phyloP scores from a whole-genome alignment of 2,797 vertebrate genomes.

The Coluber constrictor region DNA sequence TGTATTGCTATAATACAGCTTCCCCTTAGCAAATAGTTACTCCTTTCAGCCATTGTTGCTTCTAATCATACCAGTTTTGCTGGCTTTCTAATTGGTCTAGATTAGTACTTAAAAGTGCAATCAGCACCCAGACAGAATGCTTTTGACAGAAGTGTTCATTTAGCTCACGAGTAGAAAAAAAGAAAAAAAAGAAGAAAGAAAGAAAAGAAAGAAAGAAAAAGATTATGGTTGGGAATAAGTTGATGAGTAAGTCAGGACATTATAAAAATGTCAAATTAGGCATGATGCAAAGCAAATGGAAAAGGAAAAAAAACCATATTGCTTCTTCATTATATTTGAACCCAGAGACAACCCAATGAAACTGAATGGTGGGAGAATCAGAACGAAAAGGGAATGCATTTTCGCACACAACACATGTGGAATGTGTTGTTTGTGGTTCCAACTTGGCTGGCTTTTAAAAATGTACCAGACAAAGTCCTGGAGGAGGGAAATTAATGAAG shows the following conservation, averaged over 20 bases:
- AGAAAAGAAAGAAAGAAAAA: neutral
- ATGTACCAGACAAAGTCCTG: neutral
- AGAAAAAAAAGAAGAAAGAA: neutral
- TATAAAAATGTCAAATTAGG: neutral
- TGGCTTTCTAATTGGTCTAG: neutral
- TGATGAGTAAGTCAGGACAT: neutral
- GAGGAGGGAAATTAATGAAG: neutral
- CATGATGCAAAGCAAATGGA: neutral
- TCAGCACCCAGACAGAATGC: neutral
- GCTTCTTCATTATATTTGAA: no score
- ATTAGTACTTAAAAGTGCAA: neutral
- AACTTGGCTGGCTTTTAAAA: neutral
- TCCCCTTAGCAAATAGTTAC: neutral
- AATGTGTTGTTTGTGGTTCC: neutral
- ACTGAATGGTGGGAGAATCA: neutral
- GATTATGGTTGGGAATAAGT: neutral
- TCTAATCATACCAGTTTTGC: neutral
- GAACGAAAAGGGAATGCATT: neutral
- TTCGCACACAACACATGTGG: neutral
- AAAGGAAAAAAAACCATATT: neutral
- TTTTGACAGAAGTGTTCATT: neutral
- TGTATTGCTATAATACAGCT: neutral
- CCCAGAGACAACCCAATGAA: neutral
- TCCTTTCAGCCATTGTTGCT: neutral
- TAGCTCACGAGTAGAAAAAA: neutral